Evolutionary conservation across 1,140 invertebrate genomes (phyloP), one percentile per base, ranked within the genome.

Genomic region (Gryon sp.): DNA sequence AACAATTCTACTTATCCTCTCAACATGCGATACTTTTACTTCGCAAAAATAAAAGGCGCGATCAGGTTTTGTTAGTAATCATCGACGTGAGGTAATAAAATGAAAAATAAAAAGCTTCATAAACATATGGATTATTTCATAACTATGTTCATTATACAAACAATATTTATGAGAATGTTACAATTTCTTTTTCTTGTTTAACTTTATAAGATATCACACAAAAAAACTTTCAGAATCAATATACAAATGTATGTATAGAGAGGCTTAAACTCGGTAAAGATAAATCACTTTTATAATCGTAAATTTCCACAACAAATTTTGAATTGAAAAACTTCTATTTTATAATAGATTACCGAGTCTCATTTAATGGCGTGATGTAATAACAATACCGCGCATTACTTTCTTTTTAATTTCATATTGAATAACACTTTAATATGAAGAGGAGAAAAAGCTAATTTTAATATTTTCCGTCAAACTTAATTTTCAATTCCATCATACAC

Each of bases 351-450:
- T 41, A 28, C 40, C 19, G 22, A 30, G 5, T 8, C 19, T 45
- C 28, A 55, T 41, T 46, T 32, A 24, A 59, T 15, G 18, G 19
- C 12, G 9, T 60, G 36, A 72, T 26, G 57, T 22, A 72, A 70
- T 55, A 12, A 57, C 43, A 62, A 46, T 43, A 53, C 53, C 46
- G 38, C 36, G 30, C 11, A 48, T 72, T 72, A 62, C 68, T 72
- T 72, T 72, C 68, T 62, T 72, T 53, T 72, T 55, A 72, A 72
- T 72, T 55, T 20, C 46, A 62, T 72, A 72, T 72, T 72, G 55
- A 62, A 72, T 72, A 62, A 72, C 46, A 26, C 14, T 46, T 53
- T 62, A n/a, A n/a, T n/a, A n/a, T 62, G 28, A 72, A 55, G 30
- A 16, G 14, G n/a, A 3, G 34, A n/a, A 2, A 7, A 28, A 40